phyloP scores from a whole-genome alignment of 2,113 vertebrate species.

The Calyptomena viridis region DNA sequence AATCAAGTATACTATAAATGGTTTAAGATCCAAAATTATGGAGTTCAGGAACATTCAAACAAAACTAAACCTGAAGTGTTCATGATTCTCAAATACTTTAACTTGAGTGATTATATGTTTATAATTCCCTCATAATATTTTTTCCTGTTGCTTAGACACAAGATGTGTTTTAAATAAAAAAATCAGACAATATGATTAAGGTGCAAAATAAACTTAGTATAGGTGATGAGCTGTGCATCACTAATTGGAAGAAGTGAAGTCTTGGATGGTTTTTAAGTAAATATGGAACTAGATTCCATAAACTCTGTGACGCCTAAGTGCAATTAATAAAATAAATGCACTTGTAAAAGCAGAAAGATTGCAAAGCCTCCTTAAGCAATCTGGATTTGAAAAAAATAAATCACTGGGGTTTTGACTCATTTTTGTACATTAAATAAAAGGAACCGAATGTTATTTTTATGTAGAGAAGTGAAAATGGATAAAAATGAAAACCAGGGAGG shows the following conservation, averaged over 20 bases:
- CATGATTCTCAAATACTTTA: neutral
- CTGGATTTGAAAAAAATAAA: neutral
- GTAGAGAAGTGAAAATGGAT: neutral
- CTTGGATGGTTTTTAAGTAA: neutral
- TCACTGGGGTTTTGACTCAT: rapidly evolving
- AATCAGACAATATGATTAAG: neutral
- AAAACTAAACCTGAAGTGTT: neutral
- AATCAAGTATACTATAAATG: neutral
- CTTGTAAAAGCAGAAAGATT: neutral
- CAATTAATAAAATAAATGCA: neutral
- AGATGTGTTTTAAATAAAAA: neutral
- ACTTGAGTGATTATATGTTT: neutral
- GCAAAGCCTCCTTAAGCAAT: neutral
- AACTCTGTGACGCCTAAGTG: neutral
- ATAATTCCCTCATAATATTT: neutral
- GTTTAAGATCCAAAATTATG: neutral
- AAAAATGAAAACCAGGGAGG: neutral
- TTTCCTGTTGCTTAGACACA: neutral
- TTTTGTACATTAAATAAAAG: neutral
- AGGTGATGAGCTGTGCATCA: neutral
- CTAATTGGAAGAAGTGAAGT: neutral
- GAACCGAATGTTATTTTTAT: neutral
- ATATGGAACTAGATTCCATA: neutral
- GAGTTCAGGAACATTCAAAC: neutral
- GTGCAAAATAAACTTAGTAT: neutral